Conservation (phyloP, 2,113 vertebrate genomes). For the Hyaena hyaena region DNA sequence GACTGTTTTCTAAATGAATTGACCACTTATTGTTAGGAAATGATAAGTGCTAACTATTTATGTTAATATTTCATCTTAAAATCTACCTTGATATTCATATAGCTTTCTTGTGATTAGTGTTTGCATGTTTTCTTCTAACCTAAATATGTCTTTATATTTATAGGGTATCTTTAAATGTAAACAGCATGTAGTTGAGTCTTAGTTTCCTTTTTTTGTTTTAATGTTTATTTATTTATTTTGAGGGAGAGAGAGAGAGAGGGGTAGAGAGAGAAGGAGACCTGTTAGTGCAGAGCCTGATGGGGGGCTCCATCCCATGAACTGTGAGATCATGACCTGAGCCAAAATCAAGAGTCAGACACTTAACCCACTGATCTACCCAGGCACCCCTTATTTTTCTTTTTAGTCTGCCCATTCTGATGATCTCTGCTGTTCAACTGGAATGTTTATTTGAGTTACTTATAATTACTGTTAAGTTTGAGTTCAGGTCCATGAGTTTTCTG, state of each 20-base stretch:
- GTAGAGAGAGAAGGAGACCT: too few species aligned
- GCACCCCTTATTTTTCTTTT: not conserved
- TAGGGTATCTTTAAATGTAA: not conserved
- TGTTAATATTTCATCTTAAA: not conserved
- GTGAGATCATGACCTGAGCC: too few species aligned
- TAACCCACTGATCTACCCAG: too few species aligned
- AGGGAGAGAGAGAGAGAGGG: too few species aligned
- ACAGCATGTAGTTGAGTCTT: not conserved
- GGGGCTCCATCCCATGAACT: too few species aligned
- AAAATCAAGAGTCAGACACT: too few species aligned
- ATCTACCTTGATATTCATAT: not conserved
- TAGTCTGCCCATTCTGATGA: not conserved
- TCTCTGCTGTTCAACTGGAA: not conserved
- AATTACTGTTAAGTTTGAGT: not conserved
- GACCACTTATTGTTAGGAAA: not conserved
- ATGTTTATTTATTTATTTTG: too few species aligned
- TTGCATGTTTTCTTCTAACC: not conserved
- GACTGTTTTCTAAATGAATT: not conserved
- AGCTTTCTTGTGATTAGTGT: not conserved
- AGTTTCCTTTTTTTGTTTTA: not conserved
- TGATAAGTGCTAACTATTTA: not conserved
- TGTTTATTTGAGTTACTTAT: not conserved
- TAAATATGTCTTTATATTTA: not conserved
- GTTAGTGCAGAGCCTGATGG: too few species aligned
- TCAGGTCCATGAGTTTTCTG: not conserved